Base-by-base conservation (phyloP, 2,113 vertebrate genomes). In the Zosterops pallidus region DNA sequence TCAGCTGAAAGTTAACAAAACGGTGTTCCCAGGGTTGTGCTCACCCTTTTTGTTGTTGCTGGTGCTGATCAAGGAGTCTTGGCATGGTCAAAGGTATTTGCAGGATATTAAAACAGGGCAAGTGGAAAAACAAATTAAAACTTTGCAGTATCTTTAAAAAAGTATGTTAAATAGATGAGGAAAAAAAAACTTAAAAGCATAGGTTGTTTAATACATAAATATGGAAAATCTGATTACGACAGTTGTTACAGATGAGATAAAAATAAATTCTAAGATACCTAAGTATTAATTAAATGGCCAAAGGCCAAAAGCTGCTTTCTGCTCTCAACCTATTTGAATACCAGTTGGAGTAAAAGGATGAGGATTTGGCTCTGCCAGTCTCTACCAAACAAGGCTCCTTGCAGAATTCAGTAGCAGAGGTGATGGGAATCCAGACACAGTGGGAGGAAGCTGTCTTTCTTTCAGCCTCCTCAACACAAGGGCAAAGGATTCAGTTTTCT, bases 141-240 rank as follows among this genome's bases (percentile, higher is more conserved):
- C 87, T 94, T 90, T 52, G 59, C 75, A 94, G 87, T 96, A 96
- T 86, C 79, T 85, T 95, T 96, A 90, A 92, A 88, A 90, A 94
- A 53, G 42, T 19, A 42, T 25, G 71, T 80, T 90, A 76, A 80
- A 81, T 83, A 79, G 50, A 92, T 90, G 41, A 94, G 85, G 82
- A 90, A 86, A 91, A 85, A 72, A 92, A 69, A 65, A 39, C 91
- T 93, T 96, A 74, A 92, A 94, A 95, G 89, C 94, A 74, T 72
- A 95, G 77, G 62, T 91, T 96, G 87, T 96, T 95, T 95, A 93
- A 94, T 96, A 96, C 88, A 94, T 94, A 95, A 96, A 95, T 95
- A 95, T 68, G 90, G 95, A 96, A 95, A 95, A 92, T 96, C 68
- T 97, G 94, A 96, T 94, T 89, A 56, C 0, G 0, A 21, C n/a